These are phyloP conservation scores for Syngnathus rostellatus DNA, from an alignment of 2,797 vertebrate genomes.

Conservation along the genomic window DNA sequence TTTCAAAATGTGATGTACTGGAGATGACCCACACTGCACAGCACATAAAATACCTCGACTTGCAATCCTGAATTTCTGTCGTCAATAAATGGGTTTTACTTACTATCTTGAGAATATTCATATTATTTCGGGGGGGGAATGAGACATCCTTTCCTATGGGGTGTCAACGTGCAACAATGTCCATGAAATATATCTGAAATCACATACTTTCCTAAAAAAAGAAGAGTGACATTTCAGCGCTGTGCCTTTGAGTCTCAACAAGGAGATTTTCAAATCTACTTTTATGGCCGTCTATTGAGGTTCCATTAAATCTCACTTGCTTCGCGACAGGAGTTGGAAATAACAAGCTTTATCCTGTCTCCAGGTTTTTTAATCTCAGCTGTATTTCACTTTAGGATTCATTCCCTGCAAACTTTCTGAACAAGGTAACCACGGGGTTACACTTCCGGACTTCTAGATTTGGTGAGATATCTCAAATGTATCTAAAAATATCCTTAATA, in stretches of 20 bases:
- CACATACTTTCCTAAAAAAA: background rate
- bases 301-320: constrained; percentile 28
- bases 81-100: too few relatives aligned
- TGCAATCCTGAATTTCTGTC: too few relatives aligned
- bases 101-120: too few relatives aligned
- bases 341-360: constrained; percentile 50
- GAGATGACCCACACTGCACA: too few relatives aligned
- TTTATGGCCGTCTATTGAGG: constrained; percentile 29
- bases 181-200: background rate
- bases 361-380: constrained; percentile 16
- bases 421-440: background rate
- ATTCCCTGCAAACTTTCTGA: constrained; percentile 26
- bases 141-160: background rate
- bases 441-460: constrained; percentile 6
- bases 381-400: constrained; percentile 23
- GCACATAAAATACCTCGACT: too few relatives aligned
- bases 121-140: too few relatives aligned
- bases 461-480: too few relatives aligned
- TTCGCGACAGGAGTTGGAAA: constrained; percentile 51
- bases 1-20: too few relatives aligned
- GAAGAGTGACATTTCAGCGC: background rate
- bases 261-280: constrained; percentile 31
- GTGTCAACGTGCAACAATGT: background rate
- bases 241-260: constrained; percentile 8
- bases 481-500: too few relatives aligned